phyloP scores from a whole-genome alignment of 2,888 invertebrate species.

The Perithous albicinctus region DNA sequence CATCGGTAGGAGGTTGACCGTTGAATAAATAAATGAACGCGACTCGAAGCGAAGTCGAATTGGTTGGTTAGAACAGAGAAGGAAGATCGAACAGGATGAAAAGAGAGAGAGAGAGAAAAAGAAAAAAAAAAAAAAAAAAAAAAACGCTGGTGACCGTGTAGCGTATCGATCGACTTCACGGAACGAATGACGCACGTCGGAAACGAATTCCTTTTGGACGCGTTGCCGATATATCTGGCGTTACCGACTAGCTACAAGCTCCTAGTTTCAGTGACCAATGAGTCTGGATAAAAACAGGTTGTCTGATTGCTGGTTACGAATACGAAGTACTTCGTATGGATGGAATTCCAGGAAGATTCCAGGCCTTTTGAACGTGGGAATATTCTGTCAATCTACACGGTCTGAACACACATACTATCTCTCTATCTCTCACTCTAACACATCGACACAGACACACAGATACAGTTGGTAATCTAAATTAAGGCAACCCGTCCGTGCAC shows the following conservation, averaged over 20 bases:
- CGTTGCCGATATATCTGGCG: constrained; percentile 37
- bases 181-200: constrained; percentile 56
- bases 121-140: too few species aligned
- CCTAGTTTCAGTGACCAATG: not conserved
- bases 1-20: not conserved
- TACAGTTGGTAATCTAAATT: constrained; percentile 67
- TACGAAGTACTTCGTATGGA: not conserved
- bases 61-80: not conserved
- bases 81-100: constrained; percentile 15
- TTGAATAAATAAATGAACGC: constrained; percentile 55
- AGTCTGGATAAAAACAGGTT: not conserved
- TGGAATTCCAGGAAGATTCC: not conserved
- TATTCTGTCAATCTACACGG: not conserved
- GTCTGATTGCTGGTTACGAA: constrained; percentile 11
- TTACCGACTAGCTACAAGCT: not conserved
- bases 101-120: not conserved
- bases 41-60: constrained; percentile 12
- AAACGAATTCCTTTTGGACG: constrained; percentile 38
- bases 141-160: not conserved
- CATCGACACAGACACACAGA: not conserved
- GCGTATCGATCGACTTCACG: constrained; percentile 55
- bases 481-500: constrained; percentile 41
- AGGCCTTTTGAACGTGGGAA: not conserved
- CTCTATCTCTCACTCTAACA: too few species aligned
- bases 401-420: not conserved